phyloP scores from a whole-genome alignment of 1,140 invertebrate genomes.

The Tetragnatha versicolor region DNA sequence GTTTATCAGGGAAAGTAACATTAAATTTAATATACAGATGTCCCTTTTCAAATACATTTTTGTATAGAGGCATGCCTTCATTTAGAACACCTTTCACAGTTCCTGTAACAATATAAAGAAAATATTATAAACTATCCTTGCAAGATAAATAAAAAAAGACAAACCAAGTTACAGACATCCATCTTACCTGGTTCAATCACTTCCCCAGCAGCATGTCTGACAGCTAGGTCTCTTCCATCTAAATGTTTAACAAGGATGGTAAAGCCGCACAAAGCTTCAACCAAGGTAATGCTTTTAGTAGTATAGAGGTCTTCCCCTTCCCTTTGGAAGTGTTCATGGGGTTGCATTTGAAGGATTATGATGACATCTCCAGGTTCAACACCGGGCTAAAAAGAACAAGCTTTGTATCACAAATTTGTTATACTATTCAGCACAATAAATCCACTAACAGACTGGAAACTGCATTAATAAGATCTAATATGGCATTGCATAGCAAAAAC shows the following conservation, averaged over 20 bases:
- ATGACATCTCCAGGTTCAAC: constrained; percentile 69
- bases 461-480: not conserved
- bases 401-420: not conserved
- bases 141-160: not conserved
- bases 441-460: not conserved
- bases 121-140: not conserved
- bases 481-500: not conserved
- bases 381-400: constrained; percentile 60
- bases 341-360: constrained; percentile 70
- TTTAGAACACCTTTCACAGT: constrained; percentile 65
- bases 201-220: constrained; percentile 76
- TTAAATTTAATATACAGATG: constrained; percentile 87
- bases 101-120: constrained; percentile 45
- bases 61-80: constrained; percentile 72
- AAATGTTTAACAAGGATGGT: constrained; percentile 75
- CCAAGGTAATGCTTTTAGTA: constrained; percentile 65
- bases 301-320: constrained; percentile 67
- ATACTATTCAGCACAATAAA: not conserved
- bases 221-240: constrained; percentile 79
- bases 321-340: constrained; percentile 66
- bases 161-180: not conserved
- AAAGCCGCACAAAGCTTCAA: constrained; percentile 70
- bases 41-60: constrained; percentile 83
- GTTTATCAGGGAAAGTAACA: constrained; percentile 81
- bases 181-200: constrained; percentile 72